These are phyloP conservation scores for Sebastes hubbsi DNA, from an alignment of 2,797 vertebrate species.

Conservation along the genomic window DNA sequence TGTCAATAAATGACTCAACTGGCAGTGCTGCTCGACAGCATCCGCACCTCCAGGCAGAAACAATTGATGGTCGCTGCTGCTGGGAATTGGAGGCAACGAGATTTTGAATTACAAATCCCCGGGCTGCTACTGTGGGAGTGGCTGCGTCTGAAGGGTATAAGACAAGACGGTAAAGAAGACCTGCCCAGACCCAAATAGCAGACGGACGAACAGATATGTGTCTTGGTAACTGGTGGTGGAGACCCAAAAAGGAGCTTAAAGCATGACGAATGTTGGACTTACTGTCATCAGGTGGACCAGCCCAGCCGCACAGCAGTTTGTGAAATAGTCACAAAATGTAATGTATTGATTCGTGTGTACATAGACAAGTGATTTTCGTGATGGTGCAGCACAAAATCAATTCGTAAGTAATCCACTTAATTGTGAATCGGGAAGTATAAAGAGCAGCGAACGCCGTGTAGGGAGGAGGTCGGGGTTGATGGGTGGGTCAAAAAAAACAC, in stretches of 20 bases:
- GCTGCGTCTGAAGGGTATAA: slow-evolving; percentile 52
- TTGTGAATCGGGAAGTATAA: no score
- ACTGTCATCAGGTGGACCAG: not conserved
- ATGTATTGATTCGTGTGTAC: no score
- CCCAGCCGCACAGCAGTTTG: no score
- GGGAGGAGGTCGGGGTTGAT: no score
- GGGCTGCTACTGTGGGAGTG: not conserved
- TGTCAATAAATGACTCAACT: slow-evolving; percentile 90
- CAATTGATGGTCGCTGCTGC: slow-evolving; percentile 87
- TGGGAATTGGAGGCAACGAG: slow-evolving; percentile 74
- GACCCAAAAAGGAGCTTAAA: not conserved
- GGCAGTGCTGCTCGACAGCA: slow-evolving; percentile 87
- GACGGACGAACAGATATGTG: not conserved
- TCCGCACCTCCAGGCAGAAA: slow-evolving; percentile 88
- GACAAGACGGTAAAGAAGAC: not conserved
- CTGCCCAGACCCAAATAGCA: not conserved
- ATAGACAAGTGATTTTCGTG: no score
- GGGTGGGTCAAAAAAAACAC: no score
- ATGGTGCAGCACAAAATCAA: no score
- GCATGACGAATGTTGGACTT: not conserved
- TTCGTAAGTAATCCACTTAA: no score
- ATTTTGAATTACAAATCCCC: slow-evolving; percentile 72
- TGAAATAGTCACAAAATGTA: no score
- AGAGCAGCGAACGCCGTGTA: no score
- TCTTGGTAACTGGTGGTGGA: not conserved